These are phyloP conservation scores for Hololepta plana DNA, from an alignment of 2,888 invertebrate genomes.

Conservation along the genomic window DNA sequence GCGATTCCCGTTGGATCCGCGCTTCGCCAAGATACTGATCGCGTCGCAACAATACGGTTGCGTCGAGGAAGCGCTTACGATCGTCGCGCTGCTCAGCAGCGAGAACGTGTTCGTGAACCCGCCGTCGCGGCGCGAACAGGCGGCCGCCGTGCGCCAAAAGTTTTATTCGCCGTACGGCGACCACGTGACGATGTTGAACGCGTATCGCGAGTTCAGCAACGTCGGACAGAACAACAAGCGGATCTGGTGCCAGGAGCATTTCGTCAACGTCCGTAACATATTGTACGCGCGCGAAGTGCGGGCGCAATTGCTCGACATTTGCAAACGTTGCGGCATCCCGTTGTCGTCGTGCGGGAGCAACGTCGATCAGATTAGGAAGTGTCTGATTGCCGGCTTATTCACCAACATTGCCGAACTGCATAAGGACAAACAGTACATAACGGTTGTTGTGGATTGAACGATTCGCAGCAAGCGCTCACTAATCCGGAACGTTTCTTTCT, in stretches of 20 bases:
- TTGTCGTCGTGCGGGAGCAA: conserved; percentile 45
- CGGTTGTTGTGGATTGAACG: conserved; percentile 21
- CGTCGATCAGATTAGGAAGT: conserved; percentile 51
- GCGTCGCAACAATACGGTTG: conserved; percentile 60
- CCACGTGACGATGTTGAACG: conserved; percentile 78
- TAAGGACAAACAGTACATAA: conserved; percentile 49
- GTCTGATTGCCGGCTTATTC: conserved; percentile 64
- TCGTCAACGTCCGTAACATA: conserved; percentile 66
- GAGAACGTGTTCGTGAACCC: conserved; percentile 71
- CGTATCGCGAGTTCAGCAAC: conserved; percentile 62
- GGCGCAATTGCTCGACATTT: conserved; percentile 58
- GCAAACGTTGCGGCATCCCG: conserved; percentile 39
- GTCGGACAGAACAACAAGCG: conserved; percentile 46
- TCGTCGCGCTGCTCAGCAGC: conserved; percentile 74
- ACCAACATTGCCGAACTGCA: conserved; percentile 72
- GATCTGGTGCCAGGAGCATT: conserved; percentile 83
- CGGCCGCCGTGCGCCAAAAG: conserved; percentile 51
- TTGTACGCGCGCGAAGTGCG: conserved; percentile 64
- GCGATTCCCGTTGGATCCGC: conserved; percentile 82
- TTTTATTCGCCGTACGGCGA: conserved; percentile 80
- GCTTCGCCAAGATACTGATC: conserved; percentile 65
- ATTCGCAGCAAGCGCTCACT: neutral
- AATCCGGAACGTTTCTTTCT: conserved; percentile 6
- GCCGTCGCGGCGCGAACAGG: conserved; percentile 57
- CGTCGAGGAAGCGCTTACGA: conserved; percentile 63